A percentile compares a stretch with the other conserved stretches of the same genome.
Conservation (phyloP, 2,113 vertebrate species). For the Syrmaticus mikado region DNA sequence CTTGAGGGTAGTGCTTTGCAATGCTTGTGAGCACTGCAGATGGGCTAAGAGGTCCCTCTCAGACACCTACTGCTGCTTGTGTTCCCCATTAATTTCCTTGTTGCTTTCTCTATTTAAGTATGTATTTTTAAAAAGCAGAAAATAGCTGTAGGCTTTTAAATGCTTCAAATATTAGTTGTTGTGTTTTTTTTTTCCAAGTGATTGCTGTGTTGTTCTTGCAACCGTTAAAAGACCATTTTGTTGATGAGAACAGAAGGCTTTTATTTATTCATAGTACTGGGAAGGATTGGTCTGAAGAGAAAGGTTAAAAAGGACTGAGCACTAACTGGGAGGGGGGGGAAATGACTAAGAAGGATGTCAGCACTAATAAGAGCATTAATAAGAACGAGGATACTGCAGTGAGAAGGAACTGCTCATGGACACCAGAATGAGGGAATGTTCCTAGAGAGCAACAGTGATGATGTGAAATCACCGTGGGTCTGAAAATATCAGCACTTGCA, state of each 20-base stretch:
- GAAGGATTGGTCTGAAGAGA: slow-evolving; percentile 17
- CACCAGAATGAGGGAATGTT: neutral
- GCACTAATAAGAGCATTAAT: neutral
- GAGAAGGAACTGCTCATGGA: neutral
- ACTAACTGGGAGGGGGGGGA: neutral
- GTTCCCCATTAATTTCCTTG: neutral
- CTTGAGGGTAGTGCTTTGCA: neutral
- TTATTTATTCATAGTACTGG: slow-evolving; percentile 60
- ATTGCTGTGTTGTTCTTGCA: slow-evolving; percentile 54
- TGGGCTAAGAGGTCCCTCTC: neutral
- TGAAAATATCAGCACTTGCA: neutral
- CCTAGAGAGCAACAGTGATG: neutral
- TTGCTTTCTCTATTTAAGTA: slow-evolving; percentile 1
- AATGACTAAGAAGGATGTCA: neutral
- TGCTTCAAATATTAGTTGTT: slow-evolving; percentile 22
- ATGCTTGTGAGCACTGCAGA: slow-evolving; percentile 5
- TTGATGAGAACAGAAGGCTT: slow-evolving; percentile 51
- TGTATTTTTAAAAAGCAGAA: slow-evolving; percentile 10
- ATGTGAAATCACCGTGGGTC: neutral
- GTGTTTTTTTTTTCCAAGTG: neutral
- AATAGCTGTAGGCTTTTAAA: slow-evolving; percentile 26
- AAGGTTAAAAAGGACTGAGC: slow-evolving; percentile 52
- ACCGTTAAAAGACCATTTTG: slow-evolving; percentile 44
- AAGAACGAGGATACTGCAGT: neutral
- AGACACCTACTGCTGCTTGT: neutral